Percentiles rank a stretch among this genome's conserved stretches.
phyloP scores from a whole-genome alignment of 2,797 vertebrate species.

The Hemibagrus guttatus region DNA sequence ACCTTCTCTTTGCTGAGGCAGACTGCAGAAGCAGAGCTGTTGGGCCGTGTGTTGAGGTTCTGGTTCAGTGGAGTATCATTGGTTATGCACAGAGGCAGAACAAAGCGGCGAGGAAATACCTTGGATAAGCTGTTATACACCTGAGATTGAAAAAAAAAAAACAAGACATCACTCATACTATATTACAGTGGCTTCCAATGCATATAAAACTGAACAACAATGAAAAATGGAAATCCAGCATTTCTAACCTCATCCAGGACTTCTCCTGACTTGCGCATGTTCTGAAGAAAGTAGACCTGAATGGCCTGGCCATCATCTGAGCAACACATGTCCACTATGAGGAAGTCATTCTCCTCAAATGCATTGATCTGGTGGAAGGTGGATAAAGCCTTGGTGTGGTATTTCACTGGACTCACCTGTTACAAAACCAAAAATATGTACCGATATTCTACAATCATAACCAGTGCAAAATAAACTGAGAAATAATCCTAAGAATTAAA shows the following conservation, averaged over 20 bases:
- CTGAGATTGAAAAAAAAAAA: conserved; percentile 60
- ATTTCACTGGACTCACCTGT: conserved; percentile 80
- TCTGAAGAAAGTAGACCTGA: conserved; percentile 82
- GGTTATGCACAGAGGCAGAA: conserved; percentile 82
- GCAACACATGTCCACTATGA: conserved; percentile 89
- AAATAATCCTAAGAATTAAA: not conserved
- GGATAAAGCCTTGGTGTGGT: conserved; percentile 78
- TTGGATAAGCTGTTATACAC: conserved; percentile 73
- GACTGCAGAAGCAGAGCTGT: conserved; percentile 78
- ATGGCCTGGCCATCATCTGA: conserved; percentile 79
- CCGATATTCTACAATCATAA: not conserved
- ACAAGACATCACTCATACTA: not conserved
- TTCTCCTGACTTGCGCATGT: conserved; percentile 82
- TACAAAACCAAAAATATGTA: not conserved
- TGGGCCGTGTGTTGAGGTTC: conserved; percentile 80
- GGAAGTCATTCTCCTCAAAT: conserved; percentile 85
- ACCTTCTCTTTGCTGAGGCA: conserved; percentile 76
- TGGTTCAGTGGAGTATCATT: conserved; percentile 69
- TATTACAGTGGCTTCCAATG: not conserved
- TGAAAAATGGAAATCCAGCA: not conserved
- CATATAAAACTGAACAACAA: not conserved
- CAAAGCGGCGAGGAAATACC: conserved; percentile 83
- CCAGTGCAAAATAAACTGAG: not conserved
- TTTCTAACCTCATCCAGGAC: conserved; percentile 71
- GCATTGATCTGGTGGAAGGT: conserved; percentile 94